phyloP scores from a whole-genome alignment of 2,888 invertebrate species.

The Tolmerus cingulatus region DNA sequence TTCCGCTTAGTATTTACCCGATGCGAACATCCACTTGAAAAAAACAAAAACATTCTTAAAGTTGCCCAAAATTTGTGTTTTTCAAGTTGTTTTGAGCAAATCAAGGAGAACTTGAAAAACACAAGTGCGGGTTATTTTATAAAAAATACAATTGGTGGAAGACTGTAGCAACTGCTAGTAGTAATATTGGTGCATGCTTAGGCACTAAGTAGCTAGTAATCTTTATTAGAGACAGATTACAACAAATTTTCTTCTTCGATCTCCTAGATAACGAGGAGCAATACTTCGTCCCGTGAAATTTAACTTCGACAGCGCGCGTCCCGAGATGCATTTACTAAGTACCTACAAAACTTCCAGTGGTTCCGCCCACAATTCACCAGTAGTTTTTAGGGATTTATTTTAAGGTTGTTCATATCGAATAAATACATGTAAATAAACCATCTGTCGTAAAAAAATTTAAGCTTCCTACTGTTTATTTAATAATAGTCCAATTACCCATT shows the following conservation, averaged over 20 bases:
- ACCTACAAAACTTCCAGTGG: neutral
- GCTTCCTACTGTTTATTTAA: neutral
- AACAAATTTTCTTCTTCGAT: constrained; percentile 5
- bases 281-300: constrained; percentile 1
- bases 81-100: neutral
- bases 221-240: neutral
- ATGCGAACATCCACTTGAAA: neutral
- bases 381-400: neutral
- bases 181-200: neutral
- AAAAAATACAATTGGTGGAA: neutral
- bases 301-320: neutral
- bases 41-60: neutral
- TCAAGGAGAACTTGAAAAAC: neutral
- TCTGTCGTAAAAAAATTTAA: neutral
- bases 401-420: neutral
- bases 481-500: neutral
- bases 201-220: neutral
- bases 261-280: constrained; percentile 6
- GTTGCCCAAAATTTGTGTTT: neutral
- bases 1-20: neutral
- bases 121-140: neutral
- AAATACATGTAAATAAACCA: neutral
- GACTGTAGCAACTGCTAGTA: neutral
- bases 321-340: constrained; percentile 1
- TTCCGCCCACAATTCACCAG: constrained; percentile 8